Base-by-base conservation (phyloP, 1,140 invertebrate species). In the Nebria ingens region DNA sequence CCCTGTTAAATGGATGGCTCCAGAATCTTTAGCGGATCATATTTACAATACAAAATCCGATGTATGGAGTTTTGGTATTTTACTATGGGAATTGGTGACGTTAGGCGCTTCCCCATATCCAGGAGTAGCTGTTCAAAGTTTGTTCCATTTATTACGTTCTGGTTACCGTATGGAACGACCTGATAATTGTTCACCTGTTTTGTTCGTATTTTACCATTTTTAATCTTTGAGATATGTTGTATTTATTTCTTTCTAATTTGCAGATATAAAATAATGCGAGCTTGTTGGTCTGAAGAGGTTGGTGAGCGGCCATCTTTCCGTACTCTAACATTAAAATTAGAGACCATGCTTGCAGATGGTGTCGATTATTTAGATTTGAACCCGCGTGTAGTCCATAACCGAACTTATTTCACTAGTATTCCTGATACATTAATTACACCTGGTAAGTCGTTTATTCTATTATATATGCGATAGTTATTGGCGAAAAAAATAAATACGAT, bases 81-180 rank as follows among this genome's bases (percentile, higher is more conserved):
- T 95, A 1, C 72, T 93, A 13, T 95, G 92, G 90, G 92, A 96
- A 70, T 77, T 96, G 60, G 81, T 89, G 0, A 95, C 89, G 0
- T 69, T 94, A 45, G 91, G 86, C 52, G 80, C 84, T 0, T 82
- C 81, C 1, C 87, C 87, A 3, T 90, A 89, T 70, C 88, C 89
- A 0, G 87, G 87, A 25, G 80, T 91, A 12, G 79, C 84, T 20
- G 80, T 86, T 1, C 85, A 91, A 62, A 84, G 87, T 67, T 76
- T 93, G 4, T 90, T 85, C 69, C 79, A 83, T 53, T 68, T 91
- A 21, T 78, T 96, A 0, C 81, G 81, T 58, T 79, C 79, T 4
- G 89, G 88, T 1, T 89, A 89, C 63, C 75, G 89, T 21, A 91
- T 95, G 89, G 81, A 87, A 45, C 77, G 77, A 50, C 92, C 92